Evolutionary conservation across 2,888 invertebrate species (phyloP), one percentile per base, ranked within the genome.

Genomic region (Smittia sp.): DNA sequence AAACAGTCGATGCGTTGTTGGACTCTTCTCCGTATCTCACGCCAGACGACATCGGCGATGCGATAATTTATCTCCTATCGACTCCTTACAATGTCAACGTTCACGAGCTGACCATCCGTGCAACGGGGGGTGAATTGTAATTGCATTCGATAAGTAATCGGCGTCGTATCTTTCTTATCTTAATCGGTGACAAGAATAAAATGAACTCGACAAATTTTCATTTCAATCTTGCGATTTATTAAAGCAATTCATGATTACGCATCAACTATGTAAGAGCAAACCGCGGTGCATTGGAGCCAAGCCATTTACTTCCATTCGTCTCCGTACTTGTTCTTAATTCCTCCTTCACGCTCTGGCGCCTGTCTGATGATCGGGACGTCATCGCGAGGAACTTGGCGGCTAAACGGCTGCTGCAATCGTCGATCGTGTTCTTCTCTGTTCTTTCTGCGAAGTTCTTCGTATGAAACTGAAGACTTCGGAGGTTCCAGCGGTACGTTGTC

Each of bases 401-500:
- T 78, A 38, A 77, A 80, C 0, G 77, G 77, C 74, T 76, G 79
- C 65, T 79, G 79, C 24, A 78, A 77, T 69, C 78, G 81, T 74
- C 65, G 74, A 4, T 58, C 78, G 79, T 86, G 87, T 32, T 89
- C 88, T 46, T 88, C 88, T 66, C 92, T 84, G 82, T 93, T 92
- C 78, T 84, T 85, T 68, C 85, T 86, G 20, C 92, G 85, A 75
- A 92, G 80, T 77, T 92, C 91, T 41, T 92, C 92, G 78, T 92
- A 92, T 0, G 88, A 85, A 13, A 88, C 85, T 0, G 83, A 78
- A 0, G 76, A 85, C 82, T 76, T 83, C 74, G 78, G 83, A 77
- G 78, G 83, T 77, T 78, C 84, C 79, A 78, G 80, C 75, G 85
- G 83, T 52, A 81, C 76, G 77, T 84, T 83, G 75, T 86, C 85